These are phyloP conservation scores for Meganola albula DNA, from an alignment of 2,888 invertebrate genomes.

Conservation along the genomic window DNA sequence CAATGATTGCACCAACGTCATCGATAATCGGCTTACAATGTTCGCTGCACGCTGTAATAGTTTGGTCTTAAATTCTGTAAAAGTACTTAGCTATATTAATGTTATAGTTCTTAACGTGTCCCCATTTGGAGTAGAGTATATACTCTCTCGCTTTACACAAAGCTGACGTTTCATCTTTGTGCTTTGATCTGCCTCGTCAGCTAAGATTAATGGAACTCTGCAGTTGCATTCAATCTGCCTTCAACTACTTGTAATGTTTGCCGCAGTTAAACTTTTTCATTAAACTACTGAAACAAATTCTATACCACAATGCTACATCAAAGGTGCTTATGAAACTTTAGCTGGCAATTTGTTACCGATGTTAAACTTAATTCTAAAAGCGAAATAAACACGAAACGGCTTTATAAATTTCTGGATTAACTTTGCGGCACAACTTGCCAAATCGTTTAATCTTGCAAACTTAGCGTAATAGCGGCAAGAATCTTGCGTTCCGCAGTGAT, in stretches of 20 bases:
- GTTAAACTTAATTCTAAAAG: slow-evolving; percentile 13
- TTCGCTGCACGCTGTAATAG: slow-evolving; percentile 9
- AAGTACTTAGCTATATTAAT: too few relatives aligned
- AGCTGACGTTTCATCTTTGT: slow-evolving; percentile 31
- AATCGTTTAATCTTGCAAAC: slow-evolving; percentile 22
- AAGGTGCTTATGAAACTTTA: slow-evolving; percentile 7
- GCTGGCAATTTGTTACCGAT: slow-evolving; percentile 5
- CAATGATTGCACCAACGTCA: slow-evolving; percentile 20
- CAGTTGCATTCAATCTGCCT: too few relatives aligned
- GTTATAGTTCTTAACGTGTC: too few relatives aligned
- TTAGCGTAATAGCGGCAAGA: slow-evolving; percentile 10
- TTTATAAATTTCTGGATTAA: slow-evolving; percentile 18
- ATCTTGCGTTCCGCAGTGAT: slow-evolving; percentile 7
- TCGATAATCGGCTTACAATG: slow-evolving; percentile 8
- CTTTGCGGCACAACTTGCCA: slow-evolving; percentile 10
- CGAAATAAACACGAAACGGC: slow-evolving; percentile 11
- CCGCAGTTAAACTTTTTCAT: slow-evolving; percentile 4
- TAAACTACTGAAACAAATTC: background rate
- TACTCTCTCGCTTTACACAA: slow-evolving; percentile 20
- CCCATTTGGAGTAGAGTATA: slow-evolving; percentile 23
- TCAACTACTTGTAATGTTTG: slow-evolving; percentile 8
- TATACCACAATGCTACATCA: background rate
- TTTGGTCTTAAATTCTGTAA: too few relatives aligned
- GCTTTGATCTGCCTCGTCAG: slow-evolving; percentile 28
- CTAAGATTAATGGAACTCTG: slow-evolving; percentile 28